Percentiles rank a stretch among this genome's conserved stretches.
These are phyloP conservation scores for Capitulum mitella DNA, from an alignment of 2,888 invertebrate genomes.

Conservation along the genomic window DNA sequence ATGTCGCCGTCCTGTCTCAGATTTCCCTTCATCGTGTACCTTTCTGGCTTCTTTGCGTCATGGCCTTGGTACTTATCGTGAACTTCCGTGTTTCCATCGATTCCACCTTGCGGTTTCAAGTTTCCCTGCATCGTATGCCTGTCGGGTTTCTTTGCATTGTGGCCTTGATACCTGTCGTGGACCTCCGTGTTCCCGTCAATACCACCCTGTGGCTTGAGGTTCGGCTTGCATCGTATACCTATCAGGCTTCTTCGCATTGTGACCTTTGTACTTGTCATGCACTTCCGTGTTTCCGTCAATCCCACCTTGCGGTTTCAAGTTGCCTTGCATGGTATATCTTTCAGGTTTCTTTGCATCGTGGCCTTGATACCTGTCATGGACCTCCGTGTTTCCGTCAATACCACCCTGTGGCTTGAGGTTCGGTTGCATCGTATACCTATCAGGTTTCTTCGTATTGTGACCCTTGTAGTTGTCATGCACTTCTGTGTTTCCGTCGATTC, in stretches of 20 bases:
- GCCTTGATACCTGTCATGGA: neutral
- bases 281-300: neutral
- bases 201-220: neutral
- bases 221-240: neutral
- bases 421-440: neutral
- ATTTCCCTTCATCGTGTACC: neutral
- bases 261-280: neutral
- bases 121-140: neutral
- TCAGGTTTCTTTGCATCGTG: neutral
- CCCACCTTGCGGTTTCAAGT: neutral
- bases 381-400: neutral
- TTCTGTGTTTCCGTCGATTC: neutral
- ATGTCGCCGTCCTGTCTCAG: neutral
- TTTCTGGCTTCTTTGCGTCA: neutral
- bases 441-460: neutral
- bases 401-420: neutral
- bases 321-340: neutral
- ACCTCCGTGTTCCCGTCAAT: neutral
- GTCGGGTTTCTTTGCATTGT: neutral
- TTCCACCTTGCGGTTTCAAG: neutral
- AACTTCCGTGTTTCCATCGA: neutral
- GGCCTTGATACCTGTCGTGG: neutral
- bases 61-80: neutral
- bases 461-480: neutral
- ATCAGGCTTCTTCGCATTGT: neutral